These are phyloP conservation scores for Palloptera scutellata DNA, from an alignment of 2,888 invertebrate genomes.

Conservation along the genomic window DNA sequence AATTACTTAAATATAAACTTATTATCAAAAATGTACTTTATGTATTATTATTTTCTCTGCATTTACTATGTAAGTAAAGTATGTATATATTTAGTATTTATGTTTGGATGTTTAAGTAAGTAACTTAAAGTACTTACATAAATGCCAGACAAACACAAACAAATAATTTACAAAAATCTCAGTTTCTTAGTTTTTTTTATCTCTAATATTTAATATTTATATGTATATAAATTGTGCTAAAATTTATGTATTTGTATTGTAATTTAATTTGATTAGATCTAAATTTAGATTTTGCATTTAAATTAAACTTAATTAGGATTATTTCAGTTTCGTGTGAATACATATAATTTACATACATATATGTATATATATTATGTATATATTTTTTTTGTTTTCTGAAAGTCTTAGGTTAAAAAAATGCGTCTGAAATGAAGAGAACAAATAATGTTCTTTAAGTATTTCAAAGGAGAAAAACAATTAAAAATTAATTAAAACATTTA, in stretches of 20 bases:
- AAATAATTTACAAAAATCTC: constrained; percentile 6
- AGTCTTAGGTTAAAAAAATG: constrained; percentile 58
- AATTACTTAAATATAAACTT: too few relatives aligned
- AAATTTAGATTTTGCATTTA: constrained; percentile 10
- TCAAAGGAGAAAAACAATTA: background rate
- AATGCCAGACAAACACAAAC: too few relatives aligned
- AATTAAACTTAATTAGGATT: constrained; percentile 29
- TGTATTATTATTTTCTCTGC: background rate
- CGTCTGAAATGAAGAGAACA: constrained; percentile 44
- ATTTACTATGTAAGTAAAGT: constrained; percentile 8
- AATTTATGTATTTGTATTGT: constrained; percentile 16
- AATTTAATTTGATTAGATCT: constrained; percentile 1
- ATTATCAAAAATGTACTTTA: constrained; percentile 9
- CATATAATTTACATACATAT: background rate
- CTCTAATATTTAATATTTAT: constrained; percentile 15
- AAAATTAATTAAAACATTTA: too few relatives aligned
- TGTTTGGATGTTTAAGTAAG: constrained; percentile 5
- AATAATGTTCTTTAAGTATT: constrained; percentile 7
- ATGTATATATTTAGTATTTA: constrained; percentile 9
- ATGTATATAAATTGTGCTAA: constrained; percentile 26
- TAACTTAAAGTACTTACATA: too few relatives aligned
- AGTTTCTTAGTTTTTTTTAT: background rate
- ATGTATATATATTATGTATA: constrained; percentile 4
- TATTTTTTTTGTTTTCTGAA: constrained; percentile 21
- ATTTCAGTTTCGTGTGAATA: constrained; percentile 16